A percentile compares a stretch with the other conserved stretches of the same genome.
Evolutionary conservation across 1,140 invertebrate species (phyloP).

Genomic region (Microvelia longipes): DNA sequence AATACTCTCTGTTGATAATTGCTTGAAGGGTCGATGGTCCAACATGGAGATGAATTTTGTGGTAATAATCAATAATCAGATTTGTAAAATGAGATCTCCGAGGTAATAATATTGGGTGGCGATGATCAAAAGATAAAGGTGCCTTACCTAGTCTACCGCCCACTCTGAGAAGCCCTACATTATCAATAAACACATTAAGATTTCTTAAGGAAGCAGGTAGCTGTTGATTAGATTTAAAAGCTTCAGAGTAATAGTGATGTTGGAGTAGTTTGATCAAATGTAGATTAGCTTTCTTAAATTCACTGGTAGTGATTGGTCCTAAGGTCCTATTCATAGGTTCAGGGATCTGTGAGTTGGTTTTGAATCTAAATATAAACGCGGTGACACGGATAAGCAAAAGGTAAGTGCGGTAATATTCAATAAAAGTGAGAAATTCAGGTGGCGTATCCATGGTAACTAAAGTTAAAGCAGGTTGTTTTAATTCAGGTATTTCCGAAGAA

Average conservation of each 20-base stretch:
- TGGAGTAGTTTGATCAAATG: not conserved
- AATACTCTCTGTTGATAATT: constrained; percentile 23
- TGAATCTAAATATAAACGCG: not conserved
- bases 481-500: not conserved
- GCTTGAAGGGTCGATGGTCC: constrained; percentile 20
- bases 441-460: not conserved
- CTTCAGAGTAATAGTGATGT: not conserved
- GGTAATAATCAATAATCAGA: constrained; percentile 24
- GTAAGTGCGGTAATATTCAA: not conserved
- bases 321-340: not conserved
- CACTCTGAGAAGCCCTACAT: constrained; percentile 11
- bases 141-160: constrained; percentile 16
- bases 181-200: constrained; percentile 13
- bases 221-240: not conserved
- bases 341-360: not conserved
- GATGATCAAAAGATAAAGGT: constrained; percentile 1
- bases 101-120: constrained; percentile 17
- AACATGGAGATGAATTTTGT: constrained; percentile 24
- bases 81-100: constrained; percentile 22
- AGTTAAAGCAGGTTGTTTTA: not conserved
- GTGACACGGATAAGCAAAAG: not conserved
- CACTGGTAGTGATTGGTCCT: not conserved
- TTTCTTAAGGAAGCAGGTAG: not conserved
- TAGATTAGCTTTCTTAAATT: not conserved
- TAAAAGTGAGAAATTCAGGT: not conserved